Evolutionary conservation across 2,888 invertebrate species (phyloP), one percentile per base, ranked within the genome.

Genomic region (Falcaria lacertinaria): DNA sequence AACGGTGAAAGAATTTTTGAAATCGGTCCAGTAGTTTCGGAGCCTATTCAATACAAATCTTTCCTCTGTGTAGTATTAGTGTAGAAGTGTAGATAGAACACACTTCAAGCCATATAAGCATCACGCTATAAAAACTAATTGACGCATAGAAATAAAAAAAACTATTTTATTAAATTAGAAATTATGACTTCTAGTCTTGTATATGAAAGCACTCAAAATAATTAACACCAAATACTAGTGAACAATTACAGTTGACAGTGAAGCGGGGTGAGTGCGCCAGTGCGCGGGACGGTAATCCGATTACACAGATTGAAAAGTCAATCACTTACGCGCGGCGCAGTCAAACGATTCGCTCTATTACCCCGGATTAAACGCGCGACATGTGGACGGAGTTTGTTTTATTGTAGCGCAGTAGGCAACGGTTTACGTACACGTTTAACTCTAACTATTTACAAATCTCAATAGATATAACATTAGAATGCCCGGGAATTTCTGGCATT

Each of bases 261-360:
- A 22, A 56, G 68, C 66, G 65, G 79, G 75, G 75, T 72, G 70
- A 59, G 55, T 52, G 62, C 52, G 53, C 67, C 70, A 60, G 60
- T 68, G 59, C 50, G 56, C 60, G 65, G 61, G 60, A 58, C 17
- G 44, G 54, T 75, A 76, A 71, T 72, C 75, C 72, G 77, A 87
- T 88, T 88, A 87, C 67, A 70, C 69, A 83, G 84, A 88, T 87
- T 87, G 87, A 86, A 87, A 86, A 87, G 87, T 88, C 88, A 87
- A 86, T 88, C 86, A 86, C 81, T 84, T 85, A 80, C 39, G 52
- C 49, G 69, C 80, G 80, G 76, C 71, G 72, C 70, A 72, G 72
- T 84, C 83, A 83, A 81, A 82, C 78, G 80, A 52, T 68, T 60
- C 69, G 69, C 67, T 73, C 77, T 78, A 71, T 74, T 67, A 69